Evolutionary conservation across 2,113 vertebrate species (phyloP).

Genomic region (Burhinus oedicnemus): DNA sequence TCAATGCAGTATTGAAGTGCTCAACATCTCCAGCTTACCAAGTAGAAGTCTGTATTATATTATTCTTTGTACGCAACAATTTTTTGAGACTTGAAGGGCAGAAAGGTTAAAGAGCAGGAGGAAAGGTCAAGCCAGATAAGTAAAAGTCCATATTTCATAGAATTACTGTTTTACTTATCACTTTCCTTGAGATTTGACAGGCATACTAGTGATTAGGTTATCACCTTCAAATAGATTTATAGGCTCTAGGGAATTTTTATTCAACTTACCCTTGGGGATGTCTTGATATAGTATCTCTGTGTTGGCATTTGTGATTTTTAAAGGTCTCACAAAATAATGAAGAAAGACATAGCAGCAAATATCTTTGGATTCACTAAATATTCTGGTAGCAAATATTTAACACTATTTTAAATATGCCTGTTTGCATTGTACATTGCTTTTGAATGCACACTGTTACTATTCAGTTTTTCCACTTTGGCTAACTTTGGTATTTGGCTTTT

Average conservation of each 20-base stretch:
- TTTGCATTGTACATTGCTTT: background rate
- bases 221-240: constrained; percentile 67
- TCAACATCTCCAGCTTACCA: constrained; percentile 25
- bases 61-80: background rate
- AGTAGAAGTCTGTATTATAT: background rate
- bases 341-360: background rate
- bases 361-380: background rate
- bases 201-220: constrained; percentile 54
- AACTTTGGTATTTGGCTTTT: background rate
- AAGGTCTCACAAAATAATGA: constrained; percentile 36
- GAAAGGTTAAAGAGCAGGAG: constrained; percentile 51
- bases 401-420: background rate
- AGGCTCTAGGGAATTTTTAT: constrained; percentile 60
- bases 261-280: constrained; percentile 55
- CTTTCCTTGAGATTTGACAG: constrained; percentile 57
- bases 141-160: constrained; percentile 63
- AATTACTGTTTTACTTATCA: constrained; percentile 69
- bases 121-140: constrained; percentile 57
- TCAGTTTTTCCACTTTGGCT: background rate
- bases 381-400: background rate
- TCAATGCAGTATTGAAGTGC: background rate
- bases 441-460: background rate
- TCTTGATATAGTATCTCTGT: constrained; percentile 38
- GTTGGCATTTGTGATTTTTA: constrained; percentile 40
- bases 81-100: constrained; percentile 46